A percentile compares a stretch with the other conserved stretches of the same genome.
Evolutionary conservation across 2,888 invertebrate species (phyloP).

Genomic region (Xestoiulus laeticollis): DNA sequence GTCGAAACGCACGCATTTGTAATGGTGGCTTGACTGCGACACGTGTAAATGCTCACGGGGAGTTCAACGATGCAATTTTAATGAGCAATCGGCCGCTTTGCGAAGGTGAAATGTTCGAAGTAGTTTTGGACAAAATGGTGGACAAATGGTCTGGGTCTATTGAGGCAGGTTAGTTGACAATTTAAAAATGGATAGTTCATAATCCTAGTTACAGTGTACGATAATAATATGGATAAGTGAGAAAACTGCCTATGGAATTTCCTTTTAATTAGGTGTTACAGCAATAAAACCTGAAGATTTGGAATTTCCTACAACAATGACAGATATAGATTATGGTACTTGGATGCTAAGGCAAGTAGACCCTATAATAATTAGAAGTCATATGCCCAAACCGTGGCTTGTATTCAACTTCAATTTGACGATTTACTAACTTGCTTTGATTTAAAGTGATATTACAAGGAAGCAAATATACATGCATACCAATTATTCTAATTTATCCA

Average conservation of each 20-base stretch:
- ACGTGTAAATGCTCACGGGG: conserved; percentile 85
- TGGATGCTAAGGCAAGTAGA: conserved; percentile 77
- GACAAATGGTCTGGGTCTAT: conserved; percentile 93
- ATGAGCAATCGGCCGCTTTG: conserved; percentile 87
- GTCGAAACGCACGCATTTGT: conserved; percentile 84
- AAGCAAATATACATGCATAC: no score
- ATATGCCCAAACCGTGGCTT: background rate
- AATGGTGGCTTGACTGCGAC: conserved; percentile 86
- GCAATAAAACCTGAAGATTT: conserved; percentile 89
- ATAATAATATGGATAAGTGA: no score
- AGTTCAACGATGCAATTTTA: conserved; percentile 94
- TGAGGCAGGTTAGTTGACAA: conserved; percentile 74
- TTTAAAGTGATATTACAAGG: background rate
- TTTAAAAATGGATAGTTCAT: background rate
- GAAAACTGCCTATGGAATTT: conserved; percentile 46
- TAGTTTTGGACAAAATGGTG: conserved; percentile 88
- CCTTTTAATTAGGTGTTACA: conserved; percentile 78
- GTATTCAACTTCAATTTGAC: background rate
- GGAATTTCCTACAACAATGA: conserved; percentile 87
- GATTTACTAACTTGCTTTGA: background rate
- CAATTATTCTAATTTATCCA: background rate
- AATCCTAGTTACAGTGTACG: no score
- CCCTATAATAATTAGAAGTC: no score
- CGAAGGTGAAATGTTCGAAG: conserved; percentile 91
- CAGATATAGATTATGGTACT: conserved; percentile 88